Conservation (phyloP, 2,888 invertebrate species). For the Dicranocentrus wangi region DNA sequence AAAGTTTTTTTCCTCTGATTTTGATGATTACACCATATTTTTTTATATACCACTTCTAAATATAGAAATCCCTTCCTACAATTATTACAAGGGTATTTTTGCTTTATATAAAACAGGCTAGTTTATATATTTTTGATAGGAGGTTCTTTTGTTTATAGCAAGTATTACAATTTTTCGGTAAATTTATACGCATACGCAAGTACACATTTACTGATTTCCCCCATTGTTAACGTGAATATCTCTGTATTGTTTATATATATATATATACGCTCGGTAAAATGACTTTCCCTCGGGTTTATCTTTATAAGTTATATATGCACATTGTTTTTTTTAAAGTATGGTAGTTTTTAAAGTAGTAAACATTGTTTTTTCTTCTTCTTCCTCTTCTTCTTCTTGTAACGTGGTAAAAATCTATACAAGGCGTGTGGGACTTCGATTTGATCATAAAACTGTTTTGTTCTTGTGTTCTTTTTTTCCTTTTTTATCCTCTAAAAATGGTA, state of each 20-base stretch:
- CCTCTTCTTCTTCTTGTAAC: too few relatives aligned
- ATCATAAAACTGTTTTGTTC: constrained; percentile 24
- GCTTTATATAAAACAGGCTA: constrained; percentile 24
- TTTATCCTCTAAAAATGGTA: constrained; percentile 3
- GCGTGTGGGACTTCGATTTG: constrained; percentile 47
- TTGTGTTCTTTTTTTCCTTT: background rate
- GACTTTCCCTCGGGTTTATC: too few relatives aligned
- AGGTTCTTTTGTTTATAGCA: constrained; percentile 7
- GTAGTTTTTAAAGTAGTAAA: background rate
- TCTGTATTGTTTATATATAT: too few relatives aligned
- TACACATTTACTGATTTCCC: too few relatives aligned
- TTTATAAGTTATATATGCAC: background rate
- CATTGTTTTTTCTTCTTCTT: too few relatives aligned
- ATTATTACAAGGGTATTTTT: constrained; percentile 3
- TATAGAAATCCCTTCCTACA: background rate
- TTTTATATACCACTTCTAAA: background rate
- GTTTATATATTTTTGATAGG: constrained; percentile 1
- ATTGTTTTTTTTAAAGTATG: background rate
- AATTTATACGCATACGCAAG: background rate
- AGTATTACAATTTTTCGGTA: background rate
- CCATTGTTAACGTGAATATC: too few relatives aligned
- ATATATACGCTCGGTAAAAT: too few relatives aligned
- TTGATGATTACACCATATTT: too few relatives aligned
- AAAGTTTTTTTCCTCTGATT: too few relatives aligned
- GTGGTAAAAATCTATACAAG: constrained; percentile 58